Conservation (phyloP, 2,888 invertebrate genomes). For the Sphecodes monilicornis region DNA sequence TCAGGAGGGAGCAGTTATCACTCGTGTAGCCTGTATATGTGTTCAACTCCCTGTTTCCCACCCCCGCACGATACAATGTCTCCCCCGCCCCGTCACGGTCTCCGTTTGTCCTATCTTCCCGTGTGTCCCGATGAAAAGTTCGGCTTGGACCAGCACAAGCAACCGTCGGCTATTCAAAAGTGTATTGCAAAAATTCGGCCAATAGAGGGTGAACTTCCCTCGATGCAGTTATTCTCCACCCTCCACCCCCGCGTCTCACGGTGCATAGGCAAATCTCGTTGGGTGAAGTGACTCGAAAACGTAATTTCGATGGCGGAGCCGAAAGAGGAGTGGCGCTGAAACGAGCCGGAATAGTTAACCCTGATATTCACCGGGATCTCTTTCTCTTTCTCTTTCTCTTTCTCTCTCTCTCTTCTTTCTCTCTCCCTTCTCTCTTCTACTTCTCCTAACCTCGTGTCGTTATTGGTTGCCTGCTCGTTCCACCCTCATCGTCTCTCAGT, state of each 20-base stretch:
- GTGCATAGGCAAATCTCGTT: slow-evolving; percentile 66
- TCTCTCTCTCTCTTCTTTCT: not conserved
- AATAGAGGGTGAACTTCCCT: slow-evolving; percentile 54
- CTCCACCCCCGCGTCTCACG: slow-evolving; percentile 29
- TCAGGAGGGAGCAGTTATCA: slow-evolving; percentile 48
- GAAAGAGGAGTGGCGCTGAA: slow-evolving; percentile 44
- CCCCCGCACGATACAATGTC: not conserved
- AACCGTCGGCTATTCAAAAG: slow-evolving; percentile 67
- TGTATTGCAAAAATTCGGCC: slow-evolving; percentile 70
- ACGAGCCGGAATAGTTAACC: slow-evolving; percentile 50
- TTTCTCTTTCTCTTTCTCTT: not conserved
- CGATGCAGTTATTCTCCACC: not conserved
- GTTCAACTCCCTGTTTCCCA: not conserved
- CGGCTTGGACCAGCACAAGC: slow-evolving; percentile 62
- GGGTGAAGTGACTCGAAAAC: slow-evolving; percentile 64
- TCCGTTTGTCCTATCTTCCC: slow-evolving; percentile 17
- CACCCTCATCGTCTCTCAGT: not conserved
- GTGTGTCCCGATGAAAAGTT: slow-evolving; percentile 60
- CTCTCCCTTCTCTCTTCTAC: slow-evolving; percentile 8
- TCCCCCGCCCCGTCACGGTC: not conserved
- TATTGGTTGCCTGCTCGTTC: slow-evolving; percentile 37
- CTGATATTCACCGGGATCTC: slow-evolving; percentile 39
- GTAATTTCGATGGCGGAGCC: slow-evolving; percentile 56
- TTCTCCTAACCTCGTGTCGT: slow-evolving; percentile 39
- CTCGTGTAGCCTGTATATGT: slow-evolving; percentile 21